phyloP scores from a whole-genome alignment of 2,113 vertebrate genomes.

The Amphilophus citrinellus region DNA sequence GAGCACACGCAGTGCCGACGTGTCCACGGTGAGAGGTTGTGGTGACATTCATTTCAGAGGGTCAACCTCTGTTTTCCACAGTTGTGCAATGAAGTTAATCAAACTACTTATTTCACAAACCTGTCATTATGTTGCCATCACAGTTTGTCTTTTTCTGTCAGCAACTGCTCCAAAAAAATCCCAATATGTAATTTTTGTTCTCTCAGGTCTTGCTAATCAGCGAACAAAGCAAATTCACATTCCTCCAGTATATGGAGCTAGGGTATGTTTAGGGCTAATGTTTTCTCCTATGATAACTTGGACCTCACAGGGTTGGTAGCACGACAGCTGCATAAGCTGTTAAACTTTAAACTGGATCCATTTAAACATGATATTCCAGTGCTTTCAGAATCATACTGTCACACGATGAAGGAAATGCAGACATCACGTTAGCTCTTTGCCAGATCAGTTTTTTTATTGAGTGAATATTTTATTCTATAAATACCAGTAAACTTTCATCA shows the following conservation, averaged over 20 bases:
- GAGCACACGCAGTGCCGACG: not conserved
- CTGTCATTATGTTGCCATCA: constrained; percentile 25
- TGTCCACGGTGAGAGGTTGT: not conserved
- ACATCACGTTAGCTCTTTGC: too few relatives aligned
- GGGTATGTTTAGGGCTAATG: not conserved
- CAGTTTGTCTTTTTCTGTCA: not conserved
- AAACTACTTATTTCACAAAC: constrained; percentile 23
- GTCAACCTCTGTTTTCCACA: not conserved
- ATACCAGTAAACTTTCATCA: too few relatives aligned
- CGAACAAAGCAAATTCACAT: not conserved
- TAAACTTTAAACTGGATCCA: constrained; percentile 6
- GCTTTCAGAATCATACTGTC: not conserved
- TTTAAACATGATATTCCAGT: not conserved
- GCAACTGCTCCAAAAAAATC: not conserved
- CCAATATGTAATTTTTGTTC: not conserved
- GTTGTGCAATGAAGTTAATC: constrained; percentile 15
- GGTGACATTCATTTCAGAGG: not conserved
- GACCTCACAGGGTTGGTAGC: not conserved
- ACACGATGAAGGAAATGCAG: not conserved
- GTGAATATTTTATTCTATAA: too few relatives aligned
- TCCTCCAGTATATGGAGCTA: not conserved
- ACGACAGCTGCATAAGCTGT: not conserved
- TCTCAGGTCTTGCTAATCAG: not conserved
- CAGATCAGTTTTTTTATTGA: too few relatives aligned
- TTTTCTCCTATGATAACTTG: not conserved